Evolutionary conservation across 64 coral and sea anemone genomes (phyloP).

Genomic region (Anthopleura sola): DNA sequence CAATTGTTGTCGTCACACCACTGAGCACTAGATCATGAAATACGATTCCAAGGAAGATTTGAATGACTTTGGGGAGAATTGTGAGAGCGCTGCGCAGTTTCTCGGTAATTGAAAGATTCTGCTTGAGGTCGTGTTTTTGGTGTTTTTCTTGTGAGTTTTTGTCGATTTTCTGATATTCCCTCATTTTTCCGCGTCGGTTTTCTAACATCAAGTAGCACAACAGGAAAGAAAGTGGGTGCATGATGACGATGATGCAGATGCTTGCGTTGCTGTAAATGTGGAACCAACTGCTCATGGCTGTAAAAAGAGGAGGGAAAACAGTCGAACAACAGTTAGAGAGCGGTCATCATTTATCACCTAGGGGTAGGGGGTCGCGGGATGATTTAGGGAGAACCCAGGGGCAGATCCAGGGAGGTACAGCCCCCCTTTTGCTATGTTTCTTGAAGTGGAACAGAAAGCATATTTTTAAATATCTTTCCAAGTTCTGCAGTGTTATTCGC

Average conservation of each 20-base stretch:
- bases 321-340: no score
- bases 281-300: neutral
- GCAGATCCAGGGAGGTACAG: no score
- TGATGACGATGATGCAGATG: neutral
- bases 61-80: neutral
- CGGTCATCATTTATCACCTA: no score
- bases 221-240: neutral
- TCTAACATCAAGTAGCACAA: neutral
- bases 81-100: neutral
- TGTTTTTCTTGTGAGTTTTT: neutral
- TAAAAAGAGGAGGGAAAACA: neutral
- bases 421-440: no score
- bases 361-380: no score
- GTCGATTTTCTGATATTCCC: neutral
- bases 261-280: neutral
- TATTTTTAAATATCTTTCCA: no score
- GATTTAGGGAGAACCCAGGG: no score
- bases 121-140: neutral
- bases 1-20: neutral
- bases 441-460: no score
- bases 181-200: neutral
- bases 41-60: neutral
- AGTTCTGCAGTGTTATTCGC: no score
- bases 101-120: neutral
- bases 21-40: neutral